Evolutionary conservation across 2,113 vertebrate genomes (phyloP).

Genomic region (cattle (Bos taurus)): DNA sequence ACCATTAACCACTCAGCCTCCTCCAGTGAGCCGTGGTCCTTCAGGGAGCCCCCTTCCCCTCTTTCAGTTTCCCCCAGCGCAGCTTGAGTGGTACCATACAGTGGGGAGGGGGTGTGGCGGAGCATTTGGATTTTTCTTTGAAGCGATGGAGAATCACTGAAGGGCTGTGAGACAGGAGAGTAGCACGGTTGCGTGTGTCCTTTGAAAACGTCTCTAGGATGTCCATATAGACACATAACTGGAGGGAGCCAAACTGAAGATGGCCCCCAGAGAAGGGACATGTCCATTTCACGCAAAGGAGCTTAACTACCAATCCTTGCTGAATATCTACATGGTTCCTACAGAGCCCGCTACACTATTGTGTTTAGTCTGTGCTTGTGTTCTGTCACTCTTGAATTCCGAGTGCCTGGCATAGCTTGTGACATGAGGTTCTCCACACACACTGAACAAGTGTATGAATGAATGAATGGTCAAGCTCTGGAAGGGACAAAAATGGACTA

Average conservation of each 20-base stretch:
- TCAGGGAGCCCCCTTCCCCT: not conserved
- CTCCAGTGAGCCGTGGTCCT: accelerated
- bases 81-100: not conserved
- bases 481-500: not conserved
- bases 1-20: not conserved
- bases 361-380: not conserved
- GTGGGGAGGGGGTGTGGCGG: not conserved
- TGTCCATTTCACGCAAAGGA: not conserved
- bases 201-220: not conserved
- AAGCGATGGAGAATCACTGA: not conserved
- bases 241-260: not conserved
- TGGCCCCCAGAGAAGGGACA: not conserved
- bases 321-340: not conserved
- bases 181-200: not conserved
- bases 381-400: not conserved
- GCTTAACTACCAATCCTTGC: not conserved
- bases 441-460: not conserved
- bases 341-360: not conserved
- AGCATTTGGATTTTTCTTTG: not conserved
- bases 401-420: not conserved
- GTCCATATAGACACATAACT: not conserved
- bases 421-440: not conserved
- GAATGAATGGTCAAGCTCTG: not conserved
- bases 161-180: not conserved
- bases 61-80: not conserved